Base-by-base conservation (phyloP, 2,888 invertebrate species). In the Aspidapion aeneum region DNA sequence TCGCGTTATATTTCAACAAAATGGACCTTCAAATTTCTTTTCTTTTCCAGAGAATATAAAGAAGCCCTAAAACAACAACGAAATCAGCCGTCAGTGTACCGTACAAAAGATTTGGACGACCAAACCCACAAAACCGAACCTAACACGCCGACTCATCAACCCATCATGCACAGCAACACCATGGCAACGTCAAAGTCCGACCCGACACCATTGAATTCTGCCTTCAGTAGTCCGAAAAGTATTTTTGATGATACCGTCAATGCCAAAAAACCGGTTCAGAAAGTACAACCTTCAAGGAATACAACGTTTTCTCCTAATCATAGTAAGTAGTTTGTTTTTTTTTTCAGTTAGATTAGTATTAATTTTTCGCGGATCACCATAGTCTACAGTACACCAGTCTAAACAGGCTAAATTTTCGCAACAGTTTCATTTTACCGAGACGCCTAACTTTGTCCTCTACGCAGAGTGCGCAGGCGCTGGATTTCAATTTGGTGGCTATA, bases 11-110 rank as follows among this genome's bases (percentile, higher is more conserved):
- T n/a, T n/a, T n/a, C n/a, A n/a, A n/a, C n/a, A n/a, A n/a, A n/a
- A n/a, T n/a, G n/a, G n/a, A n/a, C n/a, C n/a, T n/a, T n/a, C n/a
- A n/a, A n/a, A n/a, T n/a, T n/a, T n/a, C n/a, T n/a, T n/a, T 48
- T 35, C 35, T n/a, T 55, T 84, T 82, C 3, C 82, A 87, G 93
- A 81, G 93, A 94, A 83, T 94, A 93, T 82, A 94, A 94, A 83
- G 94, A 94, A 85, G 93, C 93, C 63, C 80, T 93, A 77, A 89
- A 90, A 79, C 91, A 91, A 74, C 94, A 94, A 79, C 85, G 94
- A 71, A 90, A 88, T 68, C 90, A 90, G 80, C 82, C 83, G 58
- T 83, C 84, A 67, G 86, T 92, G 64, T 92, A 92, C 79, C 84
- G 88, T 69, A 86, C 87, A 72, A 84, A 87, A 70, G 85, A 86